Evolutionary conservation across 2,888 invertebrate species (phyloP).

Genomic region (Philopedon plagiatum): DNA sequence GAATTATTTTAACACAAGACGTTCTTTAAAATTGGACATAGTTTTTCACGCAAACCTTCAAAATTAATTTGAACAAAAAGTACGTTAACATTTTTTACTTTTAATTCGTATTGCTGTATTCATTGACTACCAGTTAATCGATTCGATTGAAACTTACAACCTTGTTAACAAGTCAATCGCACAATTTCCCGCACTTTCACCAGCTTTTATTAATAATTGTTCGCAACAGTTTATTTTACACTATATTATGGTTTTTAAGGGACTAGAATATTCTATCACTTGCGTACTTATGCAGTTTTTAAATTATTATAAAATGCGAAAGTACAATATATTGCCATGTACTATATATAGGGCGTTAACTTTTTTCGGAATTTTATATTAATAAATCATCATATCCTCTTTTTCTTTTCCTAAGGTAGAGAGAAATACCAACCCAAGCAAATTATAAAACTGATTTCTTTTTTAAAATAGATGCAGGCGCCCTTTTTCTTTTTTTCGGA

Average conservation of each 20-base stretch:
- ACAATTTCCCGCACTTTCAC: neutral
- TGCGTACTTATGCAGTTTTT: conserved; percentile 10
- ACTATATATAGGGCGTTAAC: too few species aligned
- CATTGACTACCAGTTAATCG: conserved; percentile 51
- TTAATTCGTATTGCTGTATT: conserved; percentile 51
- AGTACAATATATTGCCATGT: neutral
- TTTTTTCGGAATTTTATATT: too few species aligned
- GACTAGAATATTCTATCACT: conserved; percentile 39
- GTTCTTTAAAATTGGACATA: neutral
- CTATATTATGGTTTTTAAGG: conserved; percentile 15
- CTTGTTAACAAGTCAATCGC: conserved; percentile 24
- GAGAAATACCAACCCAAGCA: too few species aligned
- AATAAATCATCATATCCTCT: too few species aligned
- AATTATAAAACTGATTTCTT: too few species aligned
- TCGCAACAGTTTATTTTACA: conserved; percentile 16
- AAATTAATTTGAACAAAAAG: conserved; percentile 15
- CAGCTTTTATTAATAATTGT: neutral
- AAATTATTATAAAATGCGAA: neutral
- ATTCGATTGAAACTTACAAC: conserved; percentile 32
- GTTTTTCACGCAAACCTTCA: conserved; percentile 2
- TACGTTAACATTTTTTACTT: conserved; percentile 19
- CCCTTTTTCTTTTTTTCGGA: too few species aligned
- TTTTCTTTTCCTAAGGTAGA: too few species aligned
- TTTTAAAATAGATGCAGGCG: too few species aligned
- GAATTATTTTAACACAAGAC: neutral